Percentiles rank a stretch among this genome's conserved stretches.
Conservation (phyloP, 1,140 invertebrate species). For the Bombus waltoni region DNA sequence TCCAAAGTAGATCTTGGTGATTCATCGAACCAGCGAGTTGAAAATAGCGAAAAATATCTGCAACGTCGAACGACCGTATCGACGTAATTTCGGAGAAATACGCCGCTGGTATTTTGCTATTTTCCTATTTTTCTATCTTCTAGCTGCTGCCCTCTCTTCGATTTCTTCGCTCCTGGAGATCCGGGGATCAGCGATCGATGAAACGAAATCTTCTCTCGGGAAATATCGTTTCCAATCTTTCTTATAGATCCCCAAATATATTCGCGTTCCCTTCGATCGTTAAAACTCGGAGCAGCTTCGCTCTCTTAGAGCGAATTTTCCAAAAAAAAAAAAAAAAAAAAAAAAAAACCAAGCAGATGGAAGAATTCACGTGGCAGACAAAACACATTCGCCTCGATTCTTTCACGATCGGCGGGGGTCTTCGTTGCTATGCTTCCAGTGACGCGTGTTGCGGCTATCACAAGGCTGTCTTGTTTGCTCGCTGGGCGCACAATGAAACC, state of each 20-base stretch:
- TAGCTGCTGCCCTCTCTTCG: neutral
- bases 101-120: neutral
- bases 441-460: slow-evolving; percentile 43
- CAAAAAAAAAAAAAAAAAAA: neutral
- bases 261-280: no score
- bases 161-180: neutral
- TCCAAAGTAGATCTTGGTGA: neutral
- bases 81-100: neutral
- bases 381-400: neutral
- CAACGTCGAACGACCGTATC: neutral
- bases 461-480: slow-evolving; percentile 47
- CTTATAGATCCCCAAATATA: no score
- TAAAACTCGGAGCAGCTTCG: no score
- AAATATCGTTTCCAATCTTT: no score
- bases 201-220: neutral
- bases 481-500: slow-evolving; percentile 48
- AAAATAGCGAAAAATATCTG: neutral
- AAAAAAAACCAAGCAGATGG: neutral
- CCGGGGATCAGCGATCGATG: neutral
- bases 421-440: neutral
- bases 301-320: neutral
- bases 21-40: neutral
- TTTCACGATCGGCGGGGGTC: neutral
- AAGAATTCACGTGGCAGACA: neutral
- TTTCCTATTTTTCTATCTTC: neutral